These are phyloP conservation scores for Scortum barcoo DNA, from an alignment of 2,113 vertebrate species.

Conservation along the genomic window DNA sequence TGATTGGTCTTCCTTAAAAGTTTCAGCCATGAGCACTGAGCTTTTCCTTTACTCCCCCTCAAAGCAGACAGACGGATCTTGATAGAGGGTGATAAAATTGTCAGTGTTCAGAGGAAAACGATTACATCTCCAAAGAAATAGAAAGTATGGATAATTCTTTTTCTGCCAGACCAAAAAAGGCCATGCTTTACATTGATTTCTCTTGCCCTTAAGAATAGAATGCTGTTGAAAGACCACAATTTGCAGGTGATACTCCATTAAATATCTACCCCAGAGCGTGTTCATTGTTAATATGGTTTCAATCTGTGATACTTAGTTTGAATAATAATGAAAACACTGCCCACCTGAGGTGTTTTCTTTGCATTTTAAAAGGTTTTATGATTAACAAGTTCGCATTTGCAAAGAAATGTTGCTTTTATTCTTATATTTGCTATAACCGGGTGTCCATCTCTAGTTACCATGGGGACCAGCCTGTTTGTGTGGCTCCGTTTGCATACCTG, in stretches of 20 bases:
- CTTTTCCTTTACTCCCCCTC: constrained; percentile 10
- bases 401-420: constrained; percentile 39
- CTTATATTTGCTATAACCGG: constrained; percentile 42
- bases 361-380: background rate
- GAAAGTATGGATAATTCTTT: constrained; percentile 18
- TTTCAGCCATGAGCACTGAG: constrained; percentile 8
- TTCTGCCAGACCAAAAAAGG: constrained; percentile 8
- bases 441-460: constrained; percentile 33
- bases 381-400: constrained; percentile 20
- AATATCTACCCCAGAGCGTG: constrained; percentile 24
- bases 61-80: constrained; percentile 4
- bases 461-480: constrained; percentile 37
- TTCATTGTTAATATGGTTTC: constrained; percentile 28
- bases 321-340: constrained; percentile 33
- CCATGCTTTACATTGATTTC: constrained; percentile 14
- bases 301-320: constrained; percentile 22
- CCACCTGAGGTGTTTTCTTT: background rate
- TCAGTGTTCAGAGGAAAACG: constrained; percentile 26
- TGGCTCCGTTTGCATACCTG: constrained; percentile 37
- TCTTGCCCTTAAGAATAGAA: constrained; percentile 4
- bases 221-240: background rate
- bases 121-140: constrained; percentile 33
- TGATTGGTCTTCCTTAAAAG: constrained; percentile 10
- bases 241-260: constrained; percentile 39
- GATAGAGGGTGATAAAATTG: constrained; percentile 30